Conservation (phyloP, 1,140 invertebrate species). For the Coptotermes formosanus region DNA sequence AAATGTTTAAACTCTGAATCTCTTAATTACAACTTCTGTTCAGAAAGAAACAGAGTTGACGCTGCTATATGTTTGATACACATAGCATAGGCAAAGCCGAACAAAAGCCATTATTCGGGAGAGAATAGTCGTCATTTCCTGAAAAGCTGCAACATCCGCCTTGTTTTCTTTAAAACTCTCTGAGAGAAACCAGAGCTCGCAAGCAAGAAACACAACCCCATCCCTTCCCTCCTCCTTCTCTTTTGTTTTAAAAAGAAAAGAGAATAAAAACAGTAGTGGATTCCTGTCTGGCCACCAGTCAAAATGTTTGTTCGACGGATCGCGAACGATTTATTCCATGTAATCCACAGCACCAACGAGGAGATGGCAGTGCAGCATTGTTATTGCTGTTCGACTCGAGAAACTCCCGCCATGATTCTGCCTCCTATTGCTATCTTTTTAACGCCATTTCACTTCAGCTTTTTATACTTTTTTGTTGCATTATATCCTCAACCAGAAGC, state of each 20-base stretch:
- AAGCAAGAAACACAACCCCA: slow-evolving; percentile 2
- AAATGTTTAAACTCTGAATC: neutral
- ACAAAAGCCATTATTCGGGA: slow-evolving; percentile 15
- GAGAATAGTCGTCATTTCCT: neutral
- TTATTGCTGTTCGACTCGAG: neutral
- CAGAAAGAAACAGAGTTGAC: neutral
- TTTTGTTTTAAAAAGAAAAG: slow-evolving; percentile 15
- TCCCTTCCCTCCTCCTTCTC: neutral
- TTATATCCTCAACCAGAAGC: neutral
- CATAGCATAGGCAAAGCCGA: neutral
- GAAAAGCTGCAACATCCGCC: neutral
- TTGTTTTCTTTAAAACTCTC: slow-evolving; percentile 14
- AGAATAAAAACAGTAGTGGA: neutral
- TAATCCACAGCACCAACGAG: neutral
- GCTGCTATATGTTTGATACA: neutral
- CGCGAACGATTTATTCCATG: slow-evolving; percentile 25
- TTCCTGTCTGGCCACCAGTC: slow-evolving; percentile 26
- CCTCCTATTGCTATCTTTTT: slow-evolving; percentile 3
- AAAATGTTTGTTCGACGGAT: slow-evolving; percentile 29
- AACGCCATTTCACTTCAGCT: slow-evolving; percentile 1
- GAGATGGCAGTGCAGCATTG: neutral
- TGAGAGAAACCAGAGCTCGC: slow-evolving; percentile 13
- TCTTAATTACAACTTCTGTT: neutral
- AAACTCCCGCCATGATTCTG: neutral
- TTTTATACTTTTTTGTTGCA: neutral